phyloP scores from a whole-genome alignment of 2,113 vertebrate species.

The Cebidichthys violaceus region DNA sequence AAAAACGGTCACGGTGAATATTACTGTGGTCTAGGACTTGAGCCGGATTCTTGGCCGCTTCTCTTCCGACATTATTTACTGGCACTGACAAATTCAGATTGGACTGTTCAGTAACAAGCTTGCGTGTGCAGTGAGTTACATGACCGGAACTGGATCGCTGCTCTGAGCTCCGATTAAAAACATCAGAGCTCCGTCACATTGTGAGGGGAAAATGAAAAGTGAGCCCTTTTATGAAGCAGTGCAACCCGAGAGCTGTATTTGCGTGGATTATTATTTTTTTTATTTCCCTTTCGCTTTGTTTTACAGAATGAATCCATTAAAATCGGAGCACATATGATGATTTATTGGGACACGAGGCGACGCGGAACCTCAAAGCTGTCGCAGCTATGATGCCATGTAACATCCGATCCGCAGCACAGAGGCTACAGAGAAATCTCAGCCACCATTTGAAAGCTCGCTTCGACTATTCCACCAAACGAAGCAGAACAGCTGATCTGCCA shows the following conservation, averaged over 20 bases:
- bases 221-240: not conserved
- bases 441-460: conserved; percentile 3
- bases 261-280: not conserved
- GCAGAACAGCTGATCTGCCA: conserved; percentile 34
- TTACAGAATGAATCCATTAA: not conserved
- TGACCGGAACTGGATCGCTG: not conserved
- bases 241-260: not conserved
- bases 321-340: not conserved
- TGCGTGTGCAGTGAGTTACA: not conserved
- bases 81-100: not conserved
- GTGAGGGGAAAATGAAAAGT: not conserved
- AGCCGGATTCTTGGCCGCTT: not conserved
- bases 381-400: not conserved
- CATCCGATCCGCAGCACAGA: conserved; percentile 17
- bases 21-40: not conserved
- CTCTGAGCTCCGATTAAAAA: not conserved
- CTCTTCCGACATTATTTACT: not conserved
- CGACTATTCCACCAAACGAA: conserved; percentile 38
- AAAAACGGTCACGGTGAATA: not conserved
- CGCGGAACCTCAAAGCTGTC: not conserved
- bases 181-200: not conserved
- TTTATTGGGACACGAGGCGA: not conserved
- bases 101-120: not conserved
- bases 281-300: not conserved
- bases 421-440: conserved; percentile 19